Conservation (phyloP, 2,797 vertebrate genomes). For the Macropus fuliginosus region DNA sequence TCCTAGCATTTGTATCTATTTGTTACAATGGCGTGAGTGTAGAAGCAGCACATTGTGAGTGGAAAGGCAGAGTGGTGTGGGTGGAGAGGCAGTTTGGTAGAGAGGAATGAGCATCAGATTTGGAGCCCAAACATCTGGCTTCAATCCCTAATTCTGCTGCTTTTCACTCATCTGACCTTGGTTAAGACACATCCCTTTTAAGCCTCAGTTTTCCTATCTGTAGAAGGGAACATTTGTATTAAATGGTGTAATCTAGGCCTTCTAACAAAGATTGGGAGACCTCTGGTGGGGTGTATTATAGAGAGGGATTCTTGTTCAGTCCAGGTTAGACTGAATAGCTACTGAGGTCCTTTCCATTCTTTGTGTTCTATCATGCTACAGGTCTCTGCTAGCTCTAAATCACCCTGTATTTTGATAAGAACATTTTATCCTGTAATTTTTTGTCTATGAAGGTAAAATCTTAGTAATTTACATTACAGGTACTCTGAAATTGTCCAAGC, state of each 20-base stretch:
- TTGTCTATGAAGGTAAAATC: background rate
- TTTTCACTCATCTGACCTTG: background rate
- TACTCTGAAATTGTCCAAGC: background rate
- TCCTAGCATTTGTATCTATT: slow-evolving; percentile 40
- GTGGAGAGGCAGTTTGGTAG: background rate
- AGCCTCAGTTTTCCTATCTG: background rate
- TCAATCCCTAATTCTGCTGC: background rate
- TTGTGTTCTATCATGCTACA: background rate
- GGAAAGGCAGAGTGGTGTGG: background rate
- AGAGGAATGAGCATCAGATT: background rate
- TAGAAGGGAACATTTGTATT: background rate
- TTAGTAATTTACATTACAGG: background rate
- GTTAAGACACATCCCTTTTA: background rate
- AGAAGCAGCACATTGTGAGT: background rate
- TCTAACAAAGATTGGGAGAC: background rate
- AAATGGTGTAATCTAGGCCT: background rate
- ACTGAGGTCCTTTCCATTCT: background rate
- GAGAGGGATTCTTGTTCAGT: background rate
- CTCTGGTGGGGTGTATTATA: too few relatives aligned
- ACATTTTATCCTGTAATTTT: background rate
- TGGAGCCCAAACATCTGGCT: background rate
- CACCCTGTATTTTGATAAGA: background rate
- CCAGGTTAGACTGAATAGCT: background rate
- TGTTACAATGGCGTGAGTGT: background rate
- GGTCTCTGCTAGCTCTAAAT: background rate